phyloP scores from a whole-genome alignment of 2,888 invertebrate genomes.

The Mellilla xanthometata region DNA sequence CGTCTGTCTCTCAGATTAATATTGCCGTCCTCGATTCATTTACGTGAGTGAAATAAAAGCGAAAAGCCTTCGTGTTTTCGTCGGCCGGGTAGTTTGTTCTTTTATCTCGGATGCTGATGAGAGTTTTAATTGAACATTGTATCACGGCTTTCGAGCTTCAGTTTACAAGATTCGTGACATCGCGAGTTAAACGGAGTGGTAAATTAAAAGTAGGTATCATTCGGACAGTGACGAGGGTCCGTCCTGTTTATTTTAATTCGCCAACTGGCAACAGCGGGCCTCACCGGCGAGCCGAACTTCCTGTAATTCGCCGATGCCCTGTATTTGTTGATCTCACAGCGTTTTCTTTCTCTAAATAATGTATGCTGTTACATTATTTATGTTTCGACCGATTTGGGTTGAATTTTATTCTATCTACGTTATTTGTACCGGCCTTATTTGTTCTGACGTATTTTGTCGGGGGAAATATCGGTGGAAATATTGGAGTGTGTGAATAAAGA shows the following conservation, averaged over 20 bases:
- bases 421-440: slow-evolving; percentile 38
- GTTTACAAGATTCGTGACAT: slow-evolving; percentile 41
- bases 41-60: slow-evolving; percentile 20
- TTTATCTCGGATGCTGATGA: slow-evolving; percentile 22
- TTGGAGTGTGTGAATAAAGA: slow-evolving; percentile 33
- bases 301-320: slow-evolving; percentile 30
- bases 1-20: slow-evolving; percentile 13
- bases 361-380: slow-evolving; percentile 56
- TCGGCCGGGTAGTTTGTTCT: slow-evolving; percentile 11
- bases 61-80: neutral
- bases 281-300: slow-evolving; percentile 29
- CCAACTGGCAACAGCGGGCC: slow-evolving; percentile 29
- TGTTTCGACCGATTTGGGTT: slow-evolving; percentile 39
- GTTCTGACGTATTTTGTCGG: slow-evolving; percentile 31
- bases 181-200: slow-evolving; percentile 52
- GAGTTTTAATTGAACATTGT: slow-evolving; percentile 37
- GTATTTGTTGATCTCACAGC: slow-evolving; percentile 37
- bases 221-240: slow-evolving; percentile 59
- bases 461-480: slow-evolving; percentile 27
- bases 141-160: slow-evolving; percentile 24
- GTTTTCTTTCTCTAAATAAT: slow-evolving; percentile 42
- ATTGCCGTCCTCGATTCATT: slow-evolving; percentile 22
- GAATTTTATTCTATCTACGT: slow-evolving; percentile 22
- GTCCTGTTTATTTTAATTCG: slow-evolving; percentile 41
- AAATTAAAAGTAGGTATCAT: slow-evolving; percentile 59